phyloP scores from a whole-genome alignment of 1,140 invertebrate genomes.

The Drosophila subobscura region DNA sequence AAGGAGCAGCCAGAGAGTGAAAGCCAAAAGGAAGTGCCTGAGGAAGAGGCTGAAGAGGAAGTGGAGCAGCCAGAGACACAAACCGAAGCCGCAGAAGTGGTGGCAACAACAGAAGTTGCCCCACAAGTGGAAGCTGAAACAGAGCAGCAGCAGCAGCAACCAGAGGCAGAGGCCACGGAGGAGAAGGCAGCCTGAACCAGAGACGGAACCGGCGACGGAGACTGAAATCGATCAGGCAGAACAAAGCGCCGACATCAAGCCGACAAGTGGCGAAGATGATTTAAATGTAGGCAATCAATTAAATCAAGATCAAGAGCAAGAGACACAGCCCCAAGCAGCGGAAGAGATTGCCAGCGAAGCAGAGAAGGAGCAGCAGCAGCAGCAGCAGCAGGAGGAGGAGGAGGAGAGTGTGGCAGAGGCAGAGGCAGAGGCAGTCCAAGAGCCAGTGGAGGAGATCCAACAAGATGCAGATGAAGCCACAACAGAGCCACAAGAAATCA shows the following conservation, averaged over 20 bases:
- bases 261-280: conserved; percentile 79
- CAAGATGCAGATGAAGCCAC: conserved; percentile 54
- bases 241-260: conserved; percentile 72
- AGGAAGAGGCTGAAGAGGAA: conserved; percentile 2
- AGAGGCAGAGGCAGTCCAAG: conserved; percentile 40
- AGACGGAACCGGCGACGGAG: conserved; percentile 22
- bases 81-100: conserved; percentile 41
- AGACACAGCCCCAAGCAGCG: not conserved
- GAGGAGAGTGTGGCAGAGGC: conserved; percentile 20
- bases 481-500: conserved; percentile 32
- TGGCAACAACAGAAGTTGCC: conserved; percentile 6
- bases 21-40: conserved; percentile 27
- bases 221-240: conserved; percentile 59
- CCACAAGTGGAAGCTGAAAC: conserved; percentile 47
- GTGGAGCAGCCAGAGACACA: conserved; percentile 38
- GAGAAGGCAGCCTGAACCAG: conserved; percentile 18
- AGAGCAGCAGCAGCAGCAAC: conserved; percentile 13
- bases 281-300: conserved; percentile 82
- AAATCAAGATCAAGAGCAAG: conserved; percentile 55
- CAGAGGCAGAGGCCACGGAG: conserved; percentile 25
- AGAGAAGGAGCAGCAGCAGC: conserved; percentile 3
- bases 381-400: conserved; percentile 5
- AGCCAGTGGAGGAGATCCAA: conserved; percentile 41
- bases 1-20: conserved; percentile 30
- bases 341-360: conserved; percentile 24